Evolutionary conservation across 2,113 vertebrate genomes (phyloP).

Genomic region (Neopipo cinnamomea): DNA sequence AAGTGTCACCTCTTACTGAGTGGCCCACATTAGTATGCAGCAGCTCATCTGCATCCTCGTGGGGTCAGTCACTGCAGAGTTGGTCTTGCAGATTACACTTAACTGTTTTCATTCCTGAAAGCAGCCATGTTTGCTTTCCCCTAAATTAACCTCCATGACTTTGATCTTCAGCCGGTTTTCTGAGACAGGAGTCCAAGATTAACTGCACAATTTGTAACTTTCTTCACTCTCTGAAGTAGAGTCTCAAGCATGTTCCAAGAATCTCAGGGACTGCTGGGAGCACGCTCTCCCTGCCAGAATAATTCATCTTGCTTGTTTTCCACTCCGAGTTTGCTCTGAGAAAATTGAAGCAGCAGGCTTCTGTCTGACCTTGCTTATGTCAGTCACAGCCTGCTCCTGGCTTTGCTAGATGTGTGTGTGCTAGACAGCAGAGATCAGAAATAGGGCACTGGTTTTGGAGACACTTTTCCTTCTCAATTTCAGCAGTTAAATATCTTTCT

Average conservation of each 20-base stretch:
- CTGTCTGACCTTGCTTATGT: conserved; percentile 12
- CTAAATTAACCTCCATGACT: neutral
- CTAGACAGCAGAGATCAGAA: neutral
- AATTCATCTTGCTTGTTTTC: conserved; percentile 42
- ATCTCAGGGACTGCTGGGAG: neutral
- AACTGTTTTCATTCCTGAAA: neutral
- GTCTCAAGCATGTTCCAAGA: neutral
- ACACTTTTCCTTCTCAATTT: neutral
- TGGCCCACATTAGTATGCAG: neutral
- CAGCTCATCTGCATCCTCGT: neutral
- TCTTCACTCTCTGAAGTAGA: neutral
- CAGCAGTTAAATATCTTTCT: neutral
- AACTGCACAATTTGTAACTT: neutral
- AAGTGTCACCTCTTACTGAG: neutral
- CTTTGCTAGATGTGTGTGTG: neutral
- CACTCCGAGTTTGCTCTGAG: neutral
- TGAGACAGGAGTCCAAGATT: neutral
- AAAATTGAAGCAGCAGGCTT: conserved; percentile 33
- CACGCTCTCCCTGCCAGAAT: neutral
- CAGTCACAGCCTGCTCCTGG: conserved; percentile 5
- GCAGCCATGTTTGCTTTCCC: neutral
- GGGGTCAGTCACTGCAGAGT: neutral
- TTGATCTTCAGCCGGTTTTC: neutral
- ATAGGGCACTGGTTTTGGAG: neutral
- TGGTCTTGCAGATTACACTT: neutral